Evolutionary conservation across 2,797 vertebrate species (phyloP).

Genomic region (Acanthopagrus latus): DNA sequence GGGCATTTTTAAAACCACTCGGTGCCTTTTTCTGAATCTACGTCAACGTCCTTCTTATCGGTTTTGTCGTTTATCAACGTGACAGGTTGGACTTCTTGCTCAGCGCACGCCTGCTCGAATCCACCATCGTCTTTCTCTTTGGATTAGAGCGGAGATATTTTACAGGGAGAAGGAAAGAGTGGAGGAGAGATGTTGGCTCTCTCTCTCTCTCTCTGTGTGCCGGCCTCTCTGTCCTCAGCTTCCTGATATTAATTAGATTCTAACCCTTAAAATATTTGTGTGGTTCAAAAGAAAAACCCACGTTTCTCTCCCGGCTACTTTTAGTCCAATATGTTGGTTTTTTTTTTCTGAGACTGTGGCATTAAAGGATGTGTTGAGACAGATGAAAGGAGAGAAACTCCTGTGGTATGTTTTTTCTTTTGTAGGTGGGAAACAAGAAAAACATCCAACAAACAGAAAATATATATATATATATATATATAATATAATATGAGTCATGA

Average conservation of each 20-base stretch:
- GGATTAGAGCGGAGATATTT: conserved; percentile 30
- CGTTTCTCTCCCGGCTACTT: conserved; percentile 12
- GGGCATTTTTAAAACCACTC: conserved; percentile 6
- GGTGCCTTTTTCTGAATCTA: conserved; percentile 16
- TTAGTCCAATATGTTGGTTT: background rate
- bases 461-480: background rate
- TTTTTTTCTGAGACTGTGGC: background rate
- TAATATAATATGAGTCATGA: background rate
- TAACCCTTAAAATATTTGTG: conserved; percentile 31
- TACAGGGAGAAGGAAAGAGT: background rate
- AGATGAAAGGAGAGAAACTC: conserved; percentile 38
- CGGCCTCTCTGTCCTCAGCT: conserved; percentile 1
- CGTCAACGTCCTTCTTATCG: conserved; percentile 38
- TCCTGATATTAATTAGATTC: conserved; percentile 16
- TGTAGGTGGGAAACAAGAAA: background rate
- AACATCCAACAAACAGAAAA: conserved; percentile 8
- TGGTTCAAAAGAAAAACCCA: conserved; percentile 37
- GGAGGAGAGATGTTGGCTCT: background rate
- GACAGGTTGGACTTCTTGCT: conserved; percentile 58
- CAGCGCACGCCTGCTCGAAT: conserved; percentile 49
- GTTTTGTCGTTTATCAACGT: conserved; percentile 54
- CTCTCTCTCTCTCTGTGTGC: conserved; percentile 16
- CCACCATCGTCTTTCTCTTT: conserved; percentile 48
- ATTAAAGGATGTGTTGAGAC: conserved; percentile 6
- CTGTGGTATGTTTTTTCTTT: background rate